These are phyloP conservation scores for Conus betulinus DNA, from an alignment of 1,140 invertebrate species.

Conservation along the genomic window DNA sequence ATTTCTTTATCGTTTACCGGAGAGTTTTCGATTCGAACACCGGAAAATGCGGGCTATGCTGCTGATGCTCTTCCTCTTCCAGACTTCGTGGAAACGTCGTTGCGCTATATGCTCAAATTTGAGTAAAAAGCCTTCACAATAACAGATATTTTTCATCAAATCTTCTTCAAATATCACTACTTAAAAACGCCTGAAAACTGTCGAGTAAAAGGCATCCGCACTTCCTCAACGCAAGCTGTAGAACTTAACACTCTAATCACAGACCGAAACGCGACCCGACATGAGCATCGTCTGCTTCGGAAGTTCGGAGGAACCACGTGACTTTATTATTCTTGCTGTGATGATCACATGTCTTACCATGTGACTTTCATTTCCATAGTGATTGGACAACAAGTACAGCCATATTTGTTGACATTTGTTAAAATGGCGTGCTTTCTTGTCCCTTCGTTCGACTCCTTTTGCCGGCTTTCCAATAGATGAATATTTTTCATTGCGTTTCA, in stretches of 20 bases:
- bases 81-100: background rate
- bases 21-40: background rate
- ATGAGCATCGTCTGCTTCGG: conserved; percentile 25
- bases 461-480: background rate
- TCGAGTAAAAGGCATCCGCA: background rate
- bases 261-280: background rate
- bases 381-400: conserved; percentile 54
- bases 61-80: no score
- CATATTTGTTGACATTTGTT: conserved; percentile 51
- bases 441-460: background rate
- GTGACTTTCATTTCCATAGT: conserved; percentile 56
- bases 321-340: background rate
- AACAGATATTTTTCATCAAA: background rate
- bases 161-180: background rate
- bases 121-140: background rate
- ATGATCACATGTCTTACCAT: conserved; percentile 29
- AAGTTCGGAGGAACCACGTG: background rate
- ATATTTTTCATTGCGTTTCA: background rate
- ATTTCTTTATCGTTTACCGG: background rate
- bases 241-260: background rate
- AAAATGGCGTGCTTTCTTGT: background rate
- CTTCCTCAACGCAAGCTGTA: background rate
- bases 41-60: no score
- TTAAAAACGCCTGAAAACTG: no score
- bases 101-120: background rate